Conservation (phyloP, 2,797 vertebrate species). For the Schizothorax lantsangensis region DNA sequence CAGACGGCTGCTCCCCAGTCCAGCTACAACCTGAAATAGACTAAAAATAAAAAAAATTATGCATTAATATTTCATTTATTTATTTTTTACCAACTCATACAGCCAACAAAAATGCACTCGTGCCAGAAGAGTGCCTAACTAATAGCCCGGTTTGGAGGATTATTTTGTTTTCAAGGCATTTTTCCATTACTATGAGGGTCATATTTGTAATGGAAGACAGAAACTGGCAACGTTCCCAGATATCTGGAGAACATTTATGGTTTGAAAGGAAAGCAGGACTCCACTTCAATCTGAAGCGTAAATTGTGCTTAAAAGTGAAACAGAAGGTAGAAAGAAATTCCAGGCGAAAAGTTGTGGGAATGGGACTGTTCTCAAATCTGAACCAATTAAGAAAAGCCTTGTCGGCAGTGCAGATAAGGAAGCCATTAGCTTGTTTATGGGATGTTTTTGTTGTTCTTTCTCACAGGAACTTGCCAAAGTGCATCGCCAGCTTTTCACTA, state of each 20-base stretch:
- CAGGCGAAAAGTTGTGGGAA: background rate
- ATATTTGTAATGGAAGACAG: constrained; percentile 22
- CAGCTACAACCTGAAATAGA: constrained; percentile 81
- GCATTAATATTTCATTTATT: constrained; percentile 81
- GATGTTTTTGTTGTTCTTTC: constrained; percentile 60
- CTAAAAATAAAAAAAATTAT: constrained; percentile 82
- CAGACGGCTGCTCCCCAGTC: constrained; percentile 72
- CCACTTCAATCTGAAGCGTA: background rate
- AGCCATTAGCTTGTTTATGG: constrained; percentile 24
- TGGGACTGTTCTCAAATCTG: background rate
- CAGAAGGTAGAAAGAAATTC: background rate
- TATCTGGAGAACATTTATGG: constrained; percentile 35
- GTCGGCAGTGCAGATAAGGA: background rate
- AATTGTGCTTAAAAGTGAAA: constrained; percentile 10
- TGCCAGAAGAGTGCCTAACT: constrained; percentile 32
- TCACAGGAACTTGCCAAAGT: constrained; percentile 68
- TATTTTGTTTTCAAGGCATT: constrained; percentile 62
- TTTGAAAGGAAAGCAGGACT: background rate
- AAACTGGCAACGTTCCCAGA: constrained; percentile 46
- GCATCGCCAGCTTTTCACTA: constrained; percentile 66
- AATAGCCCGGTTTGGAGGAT: constrained; percentile 64
- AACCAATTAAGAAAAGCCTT: constrained; percentile 6
- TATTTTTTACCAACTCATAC: constrained; percentile 71
- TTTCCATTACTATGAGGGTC: constrained; percentile 45
- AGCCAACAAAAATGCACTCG: constrained; percentile 55